Evolutionary conservation across 2,888 invertebrate species (phyloP), one percentile per base, ranked within the genome.

Genomic region (Mycalesis mineus): DNA sequence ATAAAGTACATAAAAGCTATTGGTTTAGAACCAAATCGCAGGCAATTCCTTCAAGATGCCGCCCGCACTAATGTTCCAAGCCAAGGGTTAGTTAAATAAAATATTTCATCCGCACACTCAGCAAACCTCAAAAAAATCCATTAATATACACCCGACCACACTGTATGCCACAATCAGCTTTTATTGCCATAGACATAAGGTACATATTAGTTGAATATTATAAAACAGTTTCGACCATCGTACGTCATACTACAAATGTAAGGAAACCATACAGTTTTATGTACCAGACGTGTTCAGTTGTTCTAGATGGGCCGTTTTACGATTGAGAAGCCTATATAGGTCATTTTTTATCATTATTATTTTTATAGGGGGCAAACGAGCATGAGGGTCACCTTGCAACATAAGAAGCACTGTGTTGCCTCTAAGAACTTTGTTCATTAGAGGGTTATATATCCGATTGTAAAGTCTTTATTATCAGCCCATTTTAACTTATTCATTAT

Each of bases 271-370:
- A 55, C 44, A 39, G 58, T 63, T 65, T 65, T 63, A 65, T 63
- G 61, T 55, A 49, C 15, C 28, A 45, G 41, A 63, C 65, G 65
- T 63, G 65, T 47, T 50, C 39, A 37, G 53, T 74, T 72, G 75
- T 73, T 70, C 72, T 58, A 63, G 66, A 67, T 67, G 45, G 48
- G 15, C 15, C 39, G 33, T 53, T 59, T 45, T 11, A 39, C 31
- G 45, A 48, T 33, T 49, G 42, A 33, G 39, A 37, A 15, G 13
- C n/a, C 37, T 17, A 28, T 29, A 36, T 6, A n/a, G n/a, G n/a
- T 42, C 9, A 48, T 14, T 9, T 51, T 36, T 33, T 47, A 1
- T 47, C 11, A 33, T 47, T 7, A 22, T 22, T n/a, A n/a, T n/a
- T n/a, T n/a, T n/a, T n/a, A n/a, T n/a, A n/a, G n/a, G n/a, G n/a